Evolutionary conservation across 2,113 vertebrate species (phyloP), one percentile per base, ranked within the genome.

Genomic region (Nothoprocta pentlandii): DNA sequence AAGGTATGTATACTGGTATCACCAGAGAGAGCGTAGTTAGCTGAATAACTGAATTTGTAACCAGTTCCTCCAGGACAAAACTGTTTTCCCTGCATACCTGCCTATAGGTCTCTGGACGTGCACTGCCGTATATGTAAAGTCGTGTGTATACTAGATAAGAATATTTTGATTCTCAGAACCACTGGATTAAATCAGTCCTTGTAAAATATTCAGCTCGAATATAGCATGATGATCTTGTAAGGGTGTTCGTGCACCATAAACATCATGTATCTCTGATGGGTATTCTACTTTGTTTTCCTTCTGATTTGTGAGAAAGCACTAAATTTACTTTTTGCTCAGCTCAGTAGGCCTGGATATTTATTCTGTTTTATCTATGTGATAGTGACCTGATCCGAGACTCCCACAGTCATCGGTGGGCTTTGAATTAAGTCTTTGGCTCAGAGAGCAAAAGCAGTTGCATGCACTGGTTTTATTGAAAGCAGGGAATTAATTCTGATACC

Each of bases 41-140:
- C 63, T 28, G 25, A 64, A 68, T 88, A 62, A 78, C 76, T 84
- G 81, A 44, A 89, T 89, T 87, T 85, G 81, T 77, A 62, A 84
- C 49, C 88, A 73, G 3, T 44, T 87, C 70, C 92, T 84, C 7
- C n/a, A 51, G 59, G 69, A 4, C 8, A 28, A 10, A 70, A 47
- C 76, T n/a, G 2, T 5, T 73, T 85, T 79, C 41, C 42, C 32
- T 61, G 16, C 44, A 10, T 51, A 47, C 30, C 15, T 71, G 63
- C 34, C 42, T 71, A 8, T 0, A 0, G 46, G 17, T 53, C 30
- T 79, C 61, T 34, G 4, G 26, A 12, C 66, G 83, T 73, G 19
- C 36, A 73, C 25, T 58, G 56, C 22, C 44, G 23, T 15, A 1
- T 26, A 2, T 3, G 7, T 47, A 4, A 66, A 88, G 42, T 9